Conservation (phyloP, 2,113 vertebrate genomes). For the Ophiodon elongatus region DNA sequence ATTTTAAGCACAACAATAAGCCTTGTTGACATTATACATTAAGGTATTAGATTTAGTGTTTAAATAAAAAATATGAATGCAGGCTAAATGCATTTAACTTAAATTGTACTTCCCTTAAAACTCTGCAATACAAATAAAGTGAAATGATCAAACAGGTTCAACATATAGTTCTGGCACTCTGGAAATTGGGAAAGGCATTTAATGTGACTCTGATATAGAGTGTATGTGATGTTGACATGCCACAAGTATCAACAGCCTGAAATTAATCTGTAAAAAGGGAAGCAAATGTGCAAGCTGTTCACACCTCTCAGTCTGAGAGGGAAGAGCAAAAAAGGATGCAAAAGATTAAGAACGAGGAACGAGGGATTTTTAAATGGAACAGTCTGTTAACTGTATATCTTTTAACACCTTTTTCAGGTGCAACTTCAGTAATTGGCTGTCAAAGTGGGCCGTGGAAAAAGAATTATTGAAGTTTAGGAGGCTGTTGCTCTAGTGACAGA, state of each 20-base stretch:
- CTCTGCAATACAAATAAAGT: conserved; percentile 12
- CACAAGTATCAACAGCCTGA: conserved; percentile 31
- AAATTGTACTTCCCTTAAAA: neutral
- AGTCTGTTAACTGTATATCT: conserved; percentile 41
- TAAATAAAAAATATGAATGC: neutral
- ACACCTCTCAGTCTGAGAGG: conserved; percentile 49
- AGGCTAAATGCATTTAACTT: neutral
- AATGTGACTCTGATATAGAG: neutral
- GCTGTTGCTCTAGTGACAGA: neutral
- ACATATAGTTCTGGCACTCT: conserved; percentile 19
- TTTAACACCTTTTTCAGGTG: conserved; percentile 57
- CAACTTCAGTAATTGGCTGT: conserved; percentile 39
- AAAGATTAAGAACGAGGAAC: conserved; percentile 45
- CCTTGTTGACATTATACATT: neutral
- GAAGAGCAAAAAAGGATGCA: conserved; percentile 33
- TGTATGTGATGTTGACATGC: conserved; percentile 27
- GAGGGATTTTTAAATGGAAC: conserved; percentile 40
- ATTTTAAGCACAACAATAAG: neutral
- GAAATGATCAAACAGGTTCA: conserved; percentile 1
- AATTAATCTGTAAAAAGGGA: conserved; percentile 45
- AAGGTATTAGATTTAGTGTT: neutral
- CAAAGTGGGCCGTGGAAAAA: conserved; percentile 8
- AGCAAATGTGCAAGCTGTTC: conserved; percentile 55
- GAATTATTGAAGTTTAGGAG: neutral
- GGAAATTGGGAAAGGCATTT: neutral